phyloP scores from a whole-genome alignment of 2,888 invertebrate genomes.

The Nezara viridula region DNA sequence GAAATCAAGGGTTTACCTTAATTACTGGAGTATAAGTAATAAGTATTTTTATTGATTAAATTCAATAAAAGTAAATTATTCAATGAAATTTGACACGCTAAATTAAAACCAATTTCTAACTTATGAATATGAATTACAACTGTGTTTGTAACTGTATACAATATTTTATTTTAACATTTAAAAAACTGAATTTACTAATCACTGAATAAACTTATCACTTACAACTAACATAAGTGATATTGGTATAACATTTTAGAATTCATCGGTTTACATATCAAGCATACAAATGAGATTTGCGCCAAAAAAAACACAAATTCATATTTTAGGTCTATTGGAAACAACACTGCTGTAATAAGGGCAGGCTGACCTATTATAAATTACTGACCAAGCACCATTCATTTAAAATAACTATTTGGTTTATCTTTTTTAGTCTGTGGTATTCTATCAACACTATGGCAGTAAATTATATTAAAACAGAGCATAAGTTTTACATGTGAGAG shows the following conservation, averaged over 20 bases:
- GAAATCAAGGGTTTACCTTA: background rate
- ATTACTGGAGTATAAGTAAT: background rate
- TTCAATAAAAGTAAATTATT: background rate
- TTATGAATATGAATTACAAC: background rate
- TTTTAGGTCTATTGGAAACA: background rate
- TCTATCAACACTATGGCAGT: background rate
- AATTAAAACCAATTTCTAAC: background rate
- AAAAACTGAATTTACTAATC: background rate
- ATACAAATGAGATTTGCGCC: background rate
- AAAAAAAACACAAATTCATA: background rate
- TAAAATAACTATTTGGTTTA: background rate
- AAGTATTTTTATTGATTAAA: background rate
- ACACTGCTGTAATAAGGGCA: background rate
- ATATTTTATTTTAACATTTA: background rate
- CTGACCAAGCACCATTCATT: constrained; percentile 15
- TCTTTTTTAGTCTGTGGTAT: background rate
- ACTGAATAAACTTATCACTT: background rate
- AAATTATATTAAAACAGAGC: background rate
- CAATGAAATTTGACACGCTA: background rate
- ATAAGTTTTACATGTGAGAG: background rate
- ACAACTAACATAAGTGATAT: background rate
- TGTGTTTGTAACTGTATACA: background rate
- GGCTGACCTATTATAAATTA: constrained; percentile 1
- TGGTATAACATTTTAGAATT: background rate
- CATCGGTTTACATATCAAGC: background rate